A percentile compares a stretch with the other conserved stretches of the same genome.
Conservation (phyloP, 1,140 invertebrate genomes). For the Orius insidiosus region DNA sequence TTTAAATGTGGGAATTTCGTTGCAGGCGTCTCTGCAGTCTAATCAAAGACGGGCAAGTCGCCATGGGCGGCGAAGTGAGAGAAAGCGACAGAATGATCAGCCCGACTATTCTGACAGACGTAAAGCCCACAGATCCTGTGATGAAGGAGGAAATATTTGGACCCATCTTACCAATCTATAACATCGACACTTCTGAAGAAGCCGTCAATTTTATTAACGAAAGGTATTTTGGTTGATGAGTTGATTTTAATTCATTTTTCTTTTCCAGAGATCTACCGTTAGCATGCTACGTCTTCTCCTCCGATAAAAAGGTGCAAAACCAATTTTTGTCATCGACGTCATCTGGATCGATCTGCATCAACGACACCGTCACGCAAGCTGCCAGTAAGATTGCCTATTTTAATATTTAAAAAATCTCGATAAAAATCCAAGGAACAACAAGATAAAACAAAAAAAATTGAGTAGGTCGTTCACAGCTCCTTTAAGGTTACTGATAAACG, state of each 20-base stretch:
- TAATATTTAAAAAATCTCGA: too few relatives aligned
- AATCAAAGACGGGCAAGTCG: slow-evolving; percentile 47
- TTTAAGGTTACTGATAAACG: too few relatives aligned
- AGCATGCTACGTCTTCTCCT: slow-evolving; percentile 74
- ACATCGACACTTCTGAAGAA: slow-evolving; percentile 62
- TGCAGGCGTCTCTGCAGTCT: slow-evolving; percentile 42
- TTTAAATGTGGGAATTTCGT: slow-evolving; percentile 15
- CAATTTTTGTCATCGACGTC: slow-evolving; percentile 58
- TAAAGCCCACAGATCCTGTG: slow-evolving; percentile 46
- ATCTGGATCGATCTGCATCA: slow-evolving; percentile 69
- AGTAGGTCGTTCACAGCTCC: too few relatives aligned
- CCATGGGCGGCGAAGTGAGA: slow-evolving; percentile 59
- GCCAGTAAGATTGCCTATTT: too few relatives aligned
- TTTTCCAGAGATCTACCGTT: slow-evolving; percentile 54
- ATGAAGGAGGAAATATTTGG: slow-evolving; percentile 96
- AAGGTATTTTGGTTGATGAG: too few relatives aligned
- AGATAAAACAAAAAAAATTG: too few relatives aligned
- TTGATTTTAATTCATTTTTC: too few relatives aligned
- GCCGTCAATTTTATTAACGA: slow-evolving; percentile 75
- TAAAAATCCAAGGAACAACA: too few relatives aligned
- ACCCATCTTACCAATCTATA: slow-evolving; percentile 77
- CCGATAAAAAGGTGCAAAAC: slow-evolving; percentile 49
- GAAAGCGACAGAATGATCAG: slow-evolving; percentile 56
- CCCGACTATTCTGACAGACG: slow-evolving; percentile 67
- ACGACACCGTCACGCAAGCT: too few relatives aligned